phyloP scores from a whole-genome alignment of 1,140 invertebrate genomes.

The Pseudoatta argentina region DNA sequence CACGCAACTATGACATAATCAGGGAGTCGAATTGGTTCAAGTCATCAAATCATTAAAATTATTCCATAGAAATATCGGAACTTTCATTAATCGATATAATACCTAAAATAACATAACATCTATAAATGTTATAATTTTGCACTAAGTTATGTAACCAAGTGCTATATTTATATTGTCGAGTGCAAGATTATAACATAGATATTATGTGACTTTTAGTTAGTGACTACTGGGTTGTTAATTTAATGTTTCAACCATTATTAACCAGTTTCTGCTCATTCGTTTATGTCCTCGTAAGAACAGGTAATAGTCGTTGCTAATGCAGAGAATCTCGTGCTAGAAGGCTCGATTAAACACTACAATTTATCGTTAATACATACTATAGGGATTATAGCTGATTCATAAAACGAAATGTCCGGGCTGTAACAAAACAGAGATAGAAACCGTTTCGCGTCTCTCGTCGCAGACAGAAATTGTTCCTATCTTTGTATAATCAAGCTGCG shows the following conservation, averaged over 20 bases:
- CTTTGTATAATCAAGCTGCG: constrained; percentile 75
- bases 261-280: background rate
- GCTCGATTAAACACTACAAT: constrained; percentile 69
- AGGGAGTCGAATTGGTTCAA: background rate
- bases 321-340: constrained; percentile 55
- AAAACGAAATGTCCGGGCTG: constrained; percentile 35
- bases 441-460: background rate
- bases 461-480: constrained; percentile 46
- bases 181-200: no score
- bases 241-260: background rate
- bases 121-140: no score
- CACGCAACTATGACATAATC: background rate
- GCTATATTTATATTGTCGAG: no score
- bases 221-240: background rate
- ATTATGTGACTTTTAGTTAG: no score
- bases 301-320: constrained; percentile 61
- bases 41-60: constrained; percentile 5
- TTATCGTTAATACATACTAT: constrained; percentile 74
- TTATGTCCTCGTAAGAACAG: background rate
- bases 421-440: background rate
- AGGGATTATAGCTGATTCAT: constrained; percentile 53
- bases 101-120: no score
- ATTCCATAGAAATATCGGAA: background rate
- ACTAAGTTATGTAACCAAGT: no score
- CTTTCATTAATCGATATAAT: no score